Base-by-base conservation (phyloP, 2,888 invertebrate species). In the Hartigia nigra region DNA sequence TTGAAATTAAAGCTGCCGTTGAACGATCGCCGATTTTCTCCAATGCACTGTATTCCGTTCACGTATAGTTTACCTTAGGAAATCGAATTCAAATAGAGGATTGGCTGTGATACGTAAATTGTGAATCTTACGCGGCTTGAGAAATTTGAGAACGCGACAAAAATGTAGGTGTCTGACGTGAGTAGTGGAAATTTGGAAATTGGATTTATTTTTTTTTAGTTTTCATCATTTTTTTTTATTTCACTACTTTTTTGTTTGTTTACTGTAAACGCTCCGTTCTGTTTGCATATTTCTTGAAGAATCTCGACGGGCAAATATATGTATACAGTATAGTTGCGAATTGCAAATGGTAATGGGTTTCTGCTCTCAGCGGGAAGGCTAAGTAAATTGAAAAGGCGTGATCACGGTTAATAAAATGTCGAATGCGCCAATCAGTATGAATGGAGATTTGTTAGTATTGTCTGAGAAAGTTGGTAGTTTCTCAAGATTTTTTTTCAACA, bases 361-460 rank as follows among this genome's bases (percentile, higher is more conserved):
- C 9, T 23, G 23, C 55, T 23, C 9, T 9, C n/a, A 23, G 9
- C 2, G 55, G 55, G 9, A 55, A 14, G 9, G 9, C 55, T 55
- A 55, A 55, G 55, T 55, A 55, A 55, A 55, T 55, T 55, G 23
- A 55, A 23, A 55, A 55, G 55, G 55, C 23, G 23, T 23, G 55
- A 55, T 55, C 23, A 9, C 23, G 23, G 55, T 55, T 55, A 55
- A 55, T 23, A 32, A 85, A 84, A 84, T 82, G 82, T 84, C 81
- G 83, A 86, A 84, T 83, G 79, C 85, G 86, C 86, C 86, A 85
- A 87, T 87, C 86, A 86, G 82, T 83, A 83, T 86, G 87, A 87
- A 87, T 87, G 84, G 86, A 84, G 85, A 87, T 87, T 87, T 87
- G 86, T 87, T 86, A 87, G 86, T 83, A 80, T 81, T 79, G 80